Base-by-base conservation (phyloP, 1,140 invertebrate species). In the Ostrea denselamellosa region DNA sequence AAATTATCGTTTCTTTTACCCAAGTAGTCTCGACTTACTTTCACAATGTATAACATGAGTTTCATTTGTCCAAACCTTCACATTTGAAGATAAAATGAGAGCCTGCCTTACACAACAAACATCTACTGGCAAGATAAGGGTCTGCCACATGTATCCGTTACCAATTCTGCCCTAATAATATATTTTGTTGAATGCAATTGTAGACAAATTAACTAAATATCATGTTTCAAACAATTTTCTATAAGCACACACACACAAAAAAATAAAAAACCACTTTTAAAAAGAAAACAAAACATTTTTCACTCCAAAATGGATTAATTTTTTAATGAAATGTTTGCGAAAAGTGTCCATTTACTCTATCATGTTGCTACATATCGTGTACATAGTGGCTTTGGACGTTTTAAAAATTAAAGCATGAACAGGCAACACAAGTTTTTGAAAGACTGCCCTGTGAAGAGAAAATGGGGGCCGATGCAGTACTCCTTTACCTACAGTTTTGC, bases 111-210 rank as follows among this genome's bases (percentile, higher is more conserved):
- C 68, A 77, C 68, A 34, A 77, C 68, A 77, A 22, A 34, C 28
- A 34, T 77, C 68, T 25, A 77, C 8, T 28, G 34, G 25, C 9
- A 34, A 77, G 68, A 77, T 77, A 77, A 77, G 68, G 68, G 25
- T 28, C 10, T 28, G 68, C 25, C 25, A 34, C 28, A 77, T 77
- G 68, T 77, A 77, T 25, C 25, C 9, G 12, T 77, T 77, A 77
- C 68, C 68, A 34, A 77, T 44, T 25, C 22, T 77, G 22, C 68
- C 25, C 68, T 77, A 77, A 77, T 77, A 77, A 77, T 22, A 34
- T 28, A 77, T 10, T 12, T 12, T 25, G 68, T 34, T 7, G 56
- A 17, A 14, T 8, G 25, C 28, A 34, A 34, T 14, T 34, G 25
- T 12, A 12, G 25, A 22, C 22, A 77, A 34, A 28, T 77, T 22